These are phyloP conservation scores for Pseudorhiza aurosa DNA, from an alignment of 30 jellyfish, hydroid and myxozoan species.

Conservation along the genomic window DNA sequence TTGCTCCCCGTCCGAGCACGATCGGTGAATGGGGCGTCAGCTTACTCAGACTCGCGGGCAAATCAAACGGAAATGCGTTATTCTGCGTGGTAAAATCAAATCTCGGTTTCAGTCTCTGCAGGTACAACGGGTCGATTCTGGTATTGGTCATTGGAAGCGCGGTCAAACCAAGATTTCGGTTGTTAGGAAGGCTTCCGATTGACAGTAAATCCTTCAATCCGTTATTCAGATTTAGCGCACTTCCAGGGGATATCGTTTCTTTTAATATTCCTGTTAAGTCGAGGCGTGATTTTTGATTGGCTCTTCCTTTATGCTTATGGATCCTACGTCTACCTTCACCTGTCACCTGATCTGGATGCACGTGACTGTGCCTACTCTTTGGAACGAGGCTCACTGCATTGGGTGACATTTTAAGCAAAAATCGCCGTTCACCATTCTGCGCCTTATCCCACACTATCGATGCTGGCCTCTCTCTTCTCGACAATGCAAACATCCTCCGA, in stretches of 20 bases:
- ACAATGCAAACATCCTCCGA: too few species aligned
- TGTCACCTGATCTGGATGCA: conserved; percentile 1
- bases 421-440: conserved; percentile 20
- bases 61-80: neutral
- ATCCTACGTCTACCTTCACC: conserved; percentile 22
- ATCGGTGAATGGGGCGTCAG: neutral
- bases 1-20: conserved; percentile 15
- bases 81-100: conserved; percentile 13
- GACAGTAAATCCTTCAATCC: neutral
- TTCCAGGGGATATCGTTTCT: neutral
- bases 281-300: neutral
- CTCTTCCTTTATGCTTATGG: neutral
- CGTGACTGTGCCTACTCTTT: conserved; percentile 13
- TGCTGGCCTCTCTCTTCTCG: too few species aligned
- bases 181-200: conserved; percentile 10
- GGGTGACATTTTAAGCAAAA: conserved; percentile 14
- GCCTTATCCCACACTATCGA: neutral
- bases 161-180: conserved; percentile 12
- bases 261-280: neutral
- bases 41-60: conserved; percentile 7
- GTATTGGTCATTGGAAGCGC: neutral
- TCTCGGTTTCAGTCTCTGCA: conserved; percentile 12
- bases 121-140: neutral
- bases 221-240: neutral
- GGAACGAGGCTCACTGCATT: conserved; percentile 24